Base-by-base conservation (phyloP, 2,113 vertebrate species). In the Empidonax alnorum region DNA sequence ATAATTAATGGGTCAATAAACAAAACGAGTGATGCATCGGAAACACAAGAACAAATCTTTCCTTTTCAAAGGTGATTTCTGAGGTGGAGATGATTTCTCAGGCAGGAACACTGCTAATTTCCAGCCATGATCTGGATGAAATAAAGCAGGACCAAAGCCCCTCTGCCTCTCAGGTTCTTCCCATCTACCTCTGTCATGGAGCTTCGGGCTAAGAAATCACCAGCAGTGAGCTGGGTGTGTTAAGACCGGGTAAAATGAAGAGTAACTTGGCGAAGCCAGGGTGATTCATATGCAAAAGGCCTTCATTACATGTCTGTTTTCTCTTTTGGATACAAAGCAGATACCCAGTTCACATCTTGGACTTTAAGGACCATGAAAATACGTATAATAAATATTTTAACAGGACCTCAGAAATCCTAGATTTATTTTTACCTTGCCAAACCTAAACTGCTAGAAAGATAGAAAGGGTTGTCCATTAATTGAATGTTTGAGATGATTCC, bases 1-100 rank as follows among this genome's bases (percentile, higher is more conserved):
- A 69, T 95, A 96, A 97, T 93, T 89, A 95, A 96, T 82, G 78
- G 76, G 68, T 94, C 58, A 84, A 92, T 95, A 95, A 97, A 90
- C 47, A 93, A 75, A 93, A 31, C 0, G 0, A 86, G 68, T 21
- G 89, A 84, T 87, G 58, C 39, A 35, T 85, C 83, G 93, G 93
- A 92, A 95, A 86, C 49, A 44, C 2, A 8, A 92, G 81, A 87
- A 84, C 42, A 88, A 86, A 87, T 69, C 44, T 65, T 69, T 42
- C 74, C 31, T 68, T 87, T 83, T 72, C 41, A 85, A 84, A 94
- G 83, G 55, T 91, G 68, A 91, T 89, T 90, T 96, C 61, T 27
- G 53, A 68, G 4, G 3, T 74, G 92, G 77, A 52, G 78, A 80
- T 74, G 87, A 80, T 92, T 92, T 74, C 65, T 86, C 19, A 80